Evolutionary conservation across 2,888 invertebrate species (phyloP).

Genomic region (Sabellastarte sp.): DNA sequence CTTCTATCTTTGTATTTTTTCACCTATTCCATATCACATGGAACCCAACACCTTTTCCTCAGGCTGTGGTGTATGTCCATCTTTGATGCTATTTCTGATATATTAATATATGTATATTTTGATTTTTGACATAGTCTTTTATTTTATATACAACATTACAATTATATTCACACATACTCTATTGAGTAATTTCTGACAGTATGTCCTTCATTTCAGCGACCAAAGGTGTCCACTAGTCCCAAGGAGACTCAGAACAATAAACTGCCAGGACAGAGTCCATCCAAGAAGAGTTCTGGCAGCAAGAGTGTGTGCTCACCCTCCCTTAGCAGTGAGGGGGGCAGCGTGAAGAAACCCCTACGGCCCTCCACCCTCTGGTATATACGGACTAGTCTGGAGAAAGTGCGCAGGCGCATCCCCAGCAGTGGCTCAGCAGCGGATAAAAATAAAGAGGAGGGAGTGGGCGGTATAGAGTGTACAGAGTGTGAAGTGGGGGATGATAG

Average conservation of each 20-base stretch:
- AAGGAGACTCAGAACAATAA: background rate
- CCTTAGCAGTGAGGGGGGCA: background rate
- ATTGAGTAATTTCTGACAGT: too few species aligned
- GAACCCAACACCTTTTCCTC: too few species aligned
- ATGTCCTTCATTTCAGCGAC: too few species aligned
- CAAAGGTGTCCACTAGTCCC: slow-evolving; percentile 8
- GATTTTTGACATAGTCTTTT: too few species aligned
- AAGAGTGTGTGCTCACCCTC: background rate
- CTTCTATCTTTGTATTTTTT: too few species aligned
- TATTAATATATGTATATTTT: too few species aligned
- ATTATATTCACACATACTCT: too few species aligned
- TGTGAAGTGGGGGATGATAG: background rate
- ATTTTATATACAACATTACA: too few species aligned
- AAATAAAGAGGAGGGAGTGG: background rate
- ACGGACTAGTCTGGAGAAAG: background rate
- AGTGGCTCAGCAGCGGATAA: background rate
- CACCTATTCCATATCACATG: too few species aligned
- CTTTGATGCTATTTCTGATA: too few species aligned
- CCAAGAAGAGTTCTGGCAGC: background rate
- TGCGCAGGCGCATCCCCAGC: background rate
- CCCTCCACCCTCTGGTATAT: slow-evolving; percentile 22
- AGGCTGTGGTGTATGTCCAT: too few species aligned
- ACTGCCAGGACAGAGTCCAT: slow-evolving; percentile 3
- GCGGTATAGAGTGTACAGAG: background rate
- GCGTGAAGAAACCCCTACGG: background rate